Conservation (phyloP, 2,797 vertebrate species). For the Pygocentrus nattereri region DNA sequence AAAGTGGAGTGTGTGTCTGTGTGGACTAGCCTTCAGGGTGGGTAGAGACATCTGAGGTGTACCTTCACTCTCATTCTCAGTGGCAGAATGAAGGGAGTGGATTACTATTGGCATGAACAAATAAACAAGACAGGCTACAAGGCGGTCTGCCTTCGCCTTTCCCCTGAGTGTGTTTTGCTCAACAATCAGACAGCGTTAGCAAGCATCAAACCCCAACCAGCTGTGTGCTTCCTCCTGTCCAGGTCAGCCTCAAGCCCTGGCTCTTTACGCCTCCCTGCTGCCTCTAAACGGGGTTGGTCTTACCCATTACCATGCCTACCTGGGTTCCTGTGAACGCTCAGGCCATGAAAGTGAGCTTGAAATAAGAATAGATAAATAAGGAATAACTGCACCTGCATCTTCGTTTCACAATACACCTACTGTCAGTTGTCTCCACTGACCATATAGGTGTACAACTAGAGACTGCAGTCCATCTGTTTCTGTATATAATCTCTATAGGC, state of each 20-base stretch:
- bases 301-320: not conserved
- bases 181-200: constrained; percentile 2
- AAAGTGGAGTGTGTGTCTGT: not conserved
- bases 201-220: not conserved
- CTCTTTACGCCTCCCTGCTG: not conserved
- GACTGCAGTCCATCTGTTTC: too few relatives aligned
- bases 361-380: too few relatives aligned
- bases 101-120: constrained; percentile 9
- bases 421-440: too few relatives aligned
- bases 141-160: not conserved
- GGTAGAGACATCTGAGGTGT: not conserved
- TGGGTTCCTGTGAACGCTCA: too few relatives aligned
- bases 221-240: not conserved
- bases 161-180: constrained; percentile 5
- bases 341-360: too few relatives aligned
- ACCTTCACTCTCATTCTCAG: not conserved
- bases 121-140: constrained; percentile 1
- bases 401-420: too few relatives aligned
- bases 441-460: too few relatives aligned
- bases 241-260: not conserved
- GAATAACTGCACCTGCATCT: too few relatives aligned
- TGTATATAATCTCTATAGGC: too few relatives aligned
- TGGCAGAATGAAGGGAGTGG: constrained; percentile 9
- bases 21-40: not conserved
- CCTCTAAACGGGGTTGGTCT: not conserved